Percentiles rank a stretch among this genome's conserved stretches.
These are phyloP conservation scores for Chelmon rostratus DNA, from an alignment of 2,797 vertebrate genomes.

Conservation along the genomic window DNA sequence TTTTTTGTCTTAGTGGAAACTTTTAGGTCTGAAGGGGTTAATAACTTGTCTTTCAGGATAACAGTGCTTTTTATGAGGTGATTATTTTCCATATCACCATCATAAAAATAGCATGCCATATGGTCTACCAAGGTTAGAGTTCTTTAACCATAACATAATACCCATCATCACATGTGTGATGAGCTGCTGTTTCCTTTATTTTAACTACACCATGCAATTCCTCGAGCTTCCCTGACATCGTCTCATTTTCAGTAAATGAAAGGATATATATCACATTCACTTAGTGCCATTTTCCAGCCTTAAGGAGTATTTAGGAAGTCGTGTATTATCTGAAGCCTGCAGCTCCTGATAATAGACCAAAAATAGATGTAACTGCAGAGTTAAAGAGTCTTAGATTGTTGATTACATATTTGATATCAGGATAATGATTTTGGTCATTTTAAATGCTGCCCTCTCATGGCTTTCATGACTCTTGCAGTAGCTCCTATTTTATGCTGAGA, in stretches of 20 bases:
- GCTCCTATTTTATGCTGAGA: conserved; percentile 34
- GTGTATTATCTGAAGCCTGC: neutral
- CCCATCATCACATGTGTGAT: neutral
- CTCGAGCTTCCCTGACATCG: neutral
- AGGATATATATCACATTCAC: neutral
- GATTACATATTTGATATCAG: neutral
- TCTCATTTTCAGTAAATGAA: neutral
- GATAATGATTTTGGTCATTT: neutral
- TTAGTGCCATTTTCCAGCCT: neutral
- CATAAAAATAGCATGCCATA: conserved; percentile 2
- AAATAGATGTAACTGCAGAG: neutral
- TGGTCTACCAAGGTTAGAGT: neutral
- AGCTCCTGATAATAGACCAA: neutral
- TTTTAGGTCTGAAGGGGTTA: neutral
- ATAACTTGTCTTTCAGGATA: neutral
- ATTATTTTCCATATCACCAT: neutral
- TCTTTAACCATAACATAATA: neutral
- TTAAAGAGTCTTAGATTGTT: neutral
- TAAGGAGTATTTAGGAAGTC: neutral
- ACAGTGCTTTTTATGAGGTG: neutral
- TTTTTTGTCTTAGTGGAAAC: neutral
- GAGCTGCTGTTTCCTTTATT: conserved; percentile 36
- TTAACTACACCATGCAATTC: neutral
- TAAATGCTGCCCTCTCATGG: conserved; percentile 6
- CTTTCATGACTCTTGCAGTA: conserved; percentile 5